Percentiles rank a stretch among this genome's conserved stretches.
phyloP scores from a whole-genome alignment of 2,888 invertebrate genomes.

The Hecatera dysodea region DNA sequence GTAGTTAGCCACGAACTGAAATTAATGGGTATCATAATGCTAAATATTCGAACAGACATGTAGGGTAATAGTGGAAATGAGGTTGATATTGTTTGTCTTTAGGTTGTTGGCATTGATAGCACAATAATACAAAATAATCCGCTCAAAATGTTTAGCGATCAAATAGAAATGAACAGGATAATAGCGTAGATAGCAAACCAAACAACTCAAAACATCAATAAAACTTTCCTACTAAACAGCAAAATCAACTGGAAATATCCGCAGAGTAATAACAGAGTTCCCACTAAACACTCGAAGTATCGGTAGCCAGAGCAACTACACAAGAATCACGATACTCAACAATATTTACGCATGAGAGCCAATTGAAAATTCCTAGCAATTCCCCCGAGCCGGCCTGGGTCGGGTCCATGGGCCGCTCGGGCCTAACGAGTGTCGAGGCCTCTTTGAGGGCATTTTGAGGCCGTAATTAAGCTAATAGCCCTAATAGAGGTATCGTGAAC shows the following conservation, averaged over 20 bases:
- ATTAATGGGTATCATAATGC: not conserved
- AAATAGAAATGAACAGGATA: constrained; percentile 17
- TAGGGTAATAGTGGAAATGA: not conserved
- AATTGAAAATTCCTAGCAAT: constrained; percentile 71
- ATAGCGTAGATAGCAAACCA: constrained; percentile 10
- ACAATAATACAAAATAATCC: constrained; percentile 8
- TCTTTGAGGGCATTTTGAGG: constrained; percentile 72
- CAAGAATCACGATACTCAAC: constrained; percentile 54
- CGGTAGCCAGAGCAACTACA: constrained; percentile 15
- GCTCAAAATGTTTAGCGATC: constrained; percentile 4
- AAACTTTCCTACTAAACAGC: constrained; percentile 25
- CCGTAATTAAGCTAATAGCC: constrained; percentile 83
- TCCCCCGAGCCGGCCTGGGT: constrained; percentile 66
- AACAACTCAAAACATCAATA: constrained; percentile 36
- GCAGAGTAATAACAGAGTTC: constrained; percentile 23
- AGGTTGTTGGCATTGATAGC: constrained; percentile 1
- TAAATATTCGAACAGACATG: not conserved
- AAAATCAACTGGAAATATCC: constrained; percentile 28
- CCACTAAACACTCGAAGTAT: constrained; percentile 35
- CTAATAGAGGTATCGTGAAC: constrained; percentile 76
- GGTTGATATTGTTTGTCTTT: not conserved
- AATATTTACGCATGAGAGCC: constrained; percentile 69
- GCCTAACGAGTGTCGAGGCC: constrained; percentile 77
- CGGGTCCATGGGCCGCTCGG: constrained; percentile 57
- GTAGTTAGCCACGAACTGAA: no score